Evolutionary conservation across 2,113 vertebrate genomes (phyloP).

Genomic region (Urocolius indicus): DNA sequence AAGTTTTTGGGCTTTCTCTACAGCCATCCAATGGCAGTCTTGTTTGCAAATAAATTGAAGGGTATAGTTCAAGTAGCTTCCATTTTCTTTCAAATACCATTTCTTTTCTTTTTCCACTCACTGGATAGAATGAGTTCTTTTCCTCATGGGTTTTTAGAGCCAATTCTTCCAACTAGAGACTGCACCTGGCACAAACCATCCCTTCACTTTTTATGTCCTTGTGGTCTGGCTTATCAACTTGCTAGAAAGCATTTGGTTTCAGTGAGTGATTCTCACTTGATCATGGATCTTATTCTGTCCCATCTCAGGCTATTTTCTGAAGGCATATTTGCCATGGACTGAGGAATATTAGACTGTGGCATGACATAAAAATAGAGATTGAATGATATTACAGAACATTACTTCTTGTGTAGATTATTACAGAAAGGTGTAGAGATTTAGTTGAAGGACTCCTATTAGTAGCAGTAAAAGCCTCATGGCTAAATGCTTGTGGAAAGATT

Average conservation of each 20-base stretch:
- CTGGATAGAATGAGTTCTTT: neutral
- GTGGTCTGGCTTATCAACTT: neutral
- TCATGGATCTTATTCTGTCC: constrained; percentile 46
- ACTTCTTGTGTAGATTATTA: constrained; percentile 53
- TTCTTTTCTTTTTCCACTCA: neutral
- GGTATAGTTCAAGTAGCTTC: neutral
- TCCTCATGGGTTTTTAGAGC: constrained; percentile 1
- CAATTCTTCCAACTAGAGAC: constrained; percentile 12
- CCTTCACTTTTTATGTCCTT: constrained; percentile 21
- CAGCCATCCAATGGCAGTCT: neutral
- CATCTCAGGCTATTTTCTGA: constrained; percentile 54
- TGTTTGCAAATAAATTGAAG: neutral
- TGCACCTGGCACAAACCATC: constrained; percentile 9
- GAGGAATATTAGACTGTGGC: constrained; percentile 43
- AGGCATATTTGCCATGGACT: constrained; percentile 53
- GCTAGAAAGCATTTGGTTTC: constrained; percentile 31
- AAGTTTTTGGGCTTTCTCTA: neutral
- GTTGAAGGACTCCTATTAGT: constrained; percentile 35
- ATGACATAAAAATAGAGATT: constrained; percentile 60
- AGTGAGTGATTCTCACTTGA: constrained; percentile 33
- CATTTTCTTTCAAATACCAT: neutral
- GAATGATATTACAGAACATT: constrained; percentile 65
- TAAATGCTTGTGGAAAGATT: constrained; percentile 45
- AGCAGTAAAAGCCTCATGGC: constrained; percentile 49
- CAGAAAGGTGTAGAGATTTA: constrained; percentile 39